These are phyloP conservation scores for Craterocephalus amniculus DNA, from an alignment of 2,797 vertebrate species.

Conservation along the genomic window DNA sequence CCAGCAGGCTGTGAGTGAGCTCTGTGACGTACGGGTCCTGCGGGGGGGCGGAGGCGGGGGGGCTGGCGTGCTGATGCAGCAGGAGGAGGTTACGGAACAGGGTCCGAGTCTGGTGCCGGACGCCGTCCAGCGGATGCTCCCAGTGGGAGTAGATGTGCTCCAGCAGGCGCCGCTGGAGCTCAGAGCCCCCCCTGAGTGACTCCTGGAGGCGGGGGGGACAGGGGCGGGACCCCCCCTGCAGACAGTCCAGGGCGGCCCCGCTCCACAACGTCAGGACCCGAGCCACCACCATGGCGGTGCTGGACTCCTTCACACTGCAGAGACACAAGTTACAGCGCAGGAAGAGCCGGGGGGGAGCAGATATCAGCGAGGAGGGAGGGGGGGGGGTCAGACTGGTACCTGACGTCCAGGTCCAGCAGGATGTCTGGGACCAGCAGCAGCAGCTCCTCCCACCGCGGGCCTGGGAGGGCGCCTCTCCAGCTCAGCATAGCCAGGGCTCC, in stretches of 20 bases:
- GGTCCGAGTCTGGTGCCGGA: slow-evolving; percentile 91
- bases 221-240: slow-evolving; percentile 66
- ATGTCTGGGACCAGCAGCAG: slow-evolving; percentile 84
- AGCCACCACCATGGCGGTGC: slow-evolving; percentile 88
- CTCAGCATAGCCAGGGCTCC: slow-evolving; percentile 93
- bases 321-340: neutral
- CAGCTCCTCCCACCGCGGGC: slow-evolving; percentile 82
- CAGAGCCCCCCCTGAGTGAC: slow-evolving; percentile 83
- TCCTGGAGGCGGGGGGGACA: slow-evolving; percentile 76
- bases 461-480: slow-evolving; percentile 84
- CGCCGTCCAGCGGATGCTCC: slow-evolving; percentile 94
- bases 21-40: slow-evolving; percentile 83
- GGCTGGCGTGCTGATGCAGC: slow-evolving; percentile 79
- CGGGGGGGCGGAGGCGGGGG: slow-evolving; percentile 31
- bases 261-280: slow-evolving; percentile 92
- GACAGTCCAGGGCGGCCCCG: slow-evolving; percentile 83
- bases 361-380: no score
- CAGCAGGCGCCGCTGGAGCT: slow-evolving; percentile 80
- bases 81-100: slow-evolving; percentile 91
- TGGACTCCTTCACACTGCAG: slow-evolving; percentile 90
- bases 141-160: slow-evolving; percentile 94
- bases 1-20: slow-evolving; percentile 84
- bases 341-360: no score
- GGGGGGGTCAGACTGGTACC: no score
- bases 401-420: slow-evolving; percentile 87